Evolutionary conservation across 2,888 invertebrate genomes (phyloP).

Genomic region (Athalia cordata): DNA sequence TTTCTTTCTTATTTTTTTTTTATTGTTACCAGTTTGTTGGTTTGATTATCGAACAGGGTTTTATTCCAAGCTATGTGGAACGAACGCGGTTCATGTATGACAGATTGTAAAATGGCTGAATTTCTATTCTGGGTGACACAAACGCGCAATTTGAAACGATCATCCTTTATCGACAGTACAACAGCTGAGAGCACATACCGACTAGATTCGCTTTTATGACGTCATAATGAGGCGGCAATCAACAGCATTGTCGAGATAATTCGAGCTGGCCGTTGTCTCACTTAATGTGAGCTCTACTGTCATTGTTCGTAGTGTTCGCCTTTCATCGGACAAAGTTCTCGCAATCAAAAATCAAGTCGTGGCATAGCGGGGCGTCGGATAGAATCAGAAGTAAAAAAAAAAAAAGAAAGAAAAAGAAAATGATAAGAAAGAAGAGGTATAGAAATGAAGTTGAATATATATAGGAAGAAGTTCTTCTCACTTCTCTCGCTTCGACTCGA

Average conservation of each 20-base stretch:
- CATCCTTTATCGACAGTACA: constrained; percentile 63
- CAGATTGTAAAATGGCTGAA: not conserved
- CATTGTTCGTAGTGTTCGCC: constrained; percentile 34
- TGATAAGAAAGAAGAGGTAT: not conserved
- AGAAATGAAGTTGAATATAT: constrained; percentile 36
- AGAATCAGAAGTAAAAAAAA: not conserved
- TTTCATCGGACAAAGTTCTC: constrained; percentile 39
- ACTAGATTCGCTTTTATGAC: constrained; percentile 71
- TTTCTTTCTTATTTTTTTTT: constrained; percentile 6
- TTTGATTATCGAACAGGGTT: not conserved
- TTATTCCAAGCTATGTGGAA: not conserved
- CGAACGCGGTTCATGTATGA: not conserved
- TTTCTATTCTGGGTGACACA: not conserved
- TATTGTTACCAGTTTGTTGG: constrained; percentile 23
- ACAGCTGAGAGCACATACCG: constrained; percentile 57
- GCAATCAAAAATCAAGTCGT: constrained; percentile 42
- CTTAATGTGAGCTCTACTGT: constrained; percentile 52
- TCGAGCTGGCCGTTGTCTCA: constrained; percentile 69
- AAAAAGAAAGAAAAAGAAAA: not conserved
- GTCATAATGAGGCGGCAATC: constrained; percentile 73
- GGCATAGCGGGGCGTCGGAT: not conserved
- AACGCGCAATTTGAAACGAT: constrained; percentile 29
- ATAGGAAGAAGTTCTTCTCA: not conserved
- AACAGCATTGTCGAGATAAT: constrained; percentile 73
- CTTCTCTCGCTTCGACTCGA: constrained; percentile 13